Evolutionary conservation across 2,113 vertebrate species (phyloP).

Genomic region (Leucopternis melanops): DNA sequence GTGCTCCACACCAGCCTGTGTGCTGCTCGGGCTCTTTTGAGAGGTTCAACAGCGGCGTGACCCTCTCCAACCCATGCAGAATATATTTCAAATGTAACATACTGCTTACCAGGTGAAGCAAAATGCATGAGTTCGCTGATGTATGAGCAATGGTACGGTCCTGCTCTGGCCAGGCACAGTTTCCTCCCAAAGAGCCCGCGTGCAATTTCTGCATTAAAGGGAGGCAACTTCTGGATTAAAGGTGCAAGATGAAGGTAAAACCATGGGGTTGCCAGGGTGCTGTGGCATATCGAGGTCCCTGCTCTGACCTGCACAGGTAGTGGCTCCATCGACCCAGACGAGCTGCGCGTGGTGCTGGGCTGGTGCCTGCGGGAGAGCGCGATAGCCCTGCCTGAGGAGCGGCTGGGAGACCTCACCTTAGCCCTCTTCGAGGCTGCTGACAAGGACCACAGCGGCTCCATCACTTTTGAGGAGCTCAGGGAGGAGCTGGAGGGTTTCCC

Average conservation of each 20-base stretch:
- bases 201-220: neutral
- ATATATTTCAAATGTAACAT: neutral
- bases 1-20: neutral
- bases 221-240: no score
- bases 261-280: accelerated
- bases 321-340: conserved; percentile 82
- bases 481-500: conserved; percentile 83
- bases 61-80: neutral
- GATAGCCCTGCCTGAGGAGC: conserved; percentile 82
- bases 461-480: conserved; percentile 88
- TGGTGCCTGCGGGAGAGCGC: conserved; percentile 84
- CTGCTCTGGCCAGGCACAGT: neutral
- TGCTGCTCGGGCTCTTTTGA: neutral
- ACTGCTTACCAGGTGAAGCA: neutral
- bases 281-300: accelerated
- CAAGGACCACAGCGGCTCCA: conserved; percentile 80
- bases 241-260: neutral
- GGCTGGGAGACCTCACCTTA: conserved; percentile 79
- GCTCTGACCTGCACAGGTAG: conserved; percentile 68
- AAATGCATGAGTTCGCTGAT: neutral
- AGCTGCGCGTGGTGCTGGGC: conserved; percentile 79
- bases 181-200: neutral
- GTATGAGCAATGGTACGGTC: neutral
- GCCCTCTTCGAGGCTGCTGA: conserved; percentile 84
- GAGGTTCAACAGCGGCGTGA: neutral